Conservation (phyloP, 2,797 vertebrate genomes). For the Neostethus bicornis region DNA sequence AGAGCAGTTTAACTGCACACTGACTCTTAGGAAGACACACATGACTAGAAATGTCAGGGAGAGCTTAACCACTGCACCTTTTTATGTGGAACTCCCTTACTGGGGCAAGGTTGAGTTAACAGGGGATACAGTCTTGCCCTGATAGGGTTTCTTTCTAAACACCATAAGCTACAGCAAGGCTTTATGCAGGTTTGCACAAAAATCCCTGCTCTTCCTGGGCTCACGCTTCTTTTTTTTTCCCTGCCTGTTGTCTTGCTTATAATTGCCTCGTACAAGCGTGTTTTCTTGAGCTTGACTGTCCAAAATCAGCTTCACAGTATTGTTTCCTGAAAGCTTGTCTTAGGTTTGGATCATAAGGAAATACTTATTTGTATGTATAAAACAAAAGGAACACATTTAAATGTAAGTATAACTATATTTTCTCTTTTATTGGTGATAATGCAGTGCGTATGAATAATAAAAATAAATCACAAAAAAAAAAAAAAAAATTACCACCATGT, state of each 20-base stretch:
- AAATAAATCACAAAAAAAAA: no score
- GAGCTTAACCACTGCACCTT: slow-evolving; percentile 45
- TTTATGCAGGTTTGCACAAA: slow-evolving; percentile 35
- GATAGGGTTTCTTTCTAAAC: slow-evolving; percentile 59
- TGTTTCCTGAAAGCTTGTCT: slow-evolving; percentile 37
- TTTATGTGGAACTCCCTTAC: slow-evolving; percentile 48
- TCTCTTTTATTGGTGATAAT: no score
- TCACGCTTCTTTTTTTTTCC: slow-evolving; percentile 30
- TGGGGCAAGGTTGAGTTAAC: slow-evolving; percentile 58
- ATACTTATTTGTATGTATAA: slow-evolving; percentile 30
- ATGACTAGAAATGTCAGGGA: slow-evolving; percentile 53
- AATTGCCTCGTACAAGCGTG: slow-evolving; percentile 43
- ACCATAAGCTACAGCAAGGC: slow-evolving; percentile 37
- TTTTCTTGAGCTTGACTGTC: slow-evolving; percentile 38
- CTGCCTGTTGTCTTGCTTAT: slow-evolving; percentile 26
- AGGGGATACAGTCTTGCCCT: slow-evolving; percentile 51
- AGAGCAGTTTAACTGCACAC: slow-evolving; percentile 50
- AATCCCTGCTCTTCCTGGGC: slow-evolving; percentile 43
- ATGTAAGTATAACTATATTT: not conserved
- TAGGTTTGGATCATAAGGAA: slow-evolving; percentile 21
- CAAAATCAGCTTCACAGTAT: slow-evolving; percentile 47
- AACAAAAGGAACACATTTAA: slow-evolving; percentile 12
- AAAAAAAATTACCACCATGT: no score
- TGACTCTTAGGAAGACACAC: slow-evolving; percentile 45
- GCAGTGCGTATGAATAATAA: no score